Percentiles rank a stretch among this genome's conserved stretches.
phyloP scores from a whole-genome alignment of 2,797 vertebrate species.

The Cichlasoma orientale region DNA sequence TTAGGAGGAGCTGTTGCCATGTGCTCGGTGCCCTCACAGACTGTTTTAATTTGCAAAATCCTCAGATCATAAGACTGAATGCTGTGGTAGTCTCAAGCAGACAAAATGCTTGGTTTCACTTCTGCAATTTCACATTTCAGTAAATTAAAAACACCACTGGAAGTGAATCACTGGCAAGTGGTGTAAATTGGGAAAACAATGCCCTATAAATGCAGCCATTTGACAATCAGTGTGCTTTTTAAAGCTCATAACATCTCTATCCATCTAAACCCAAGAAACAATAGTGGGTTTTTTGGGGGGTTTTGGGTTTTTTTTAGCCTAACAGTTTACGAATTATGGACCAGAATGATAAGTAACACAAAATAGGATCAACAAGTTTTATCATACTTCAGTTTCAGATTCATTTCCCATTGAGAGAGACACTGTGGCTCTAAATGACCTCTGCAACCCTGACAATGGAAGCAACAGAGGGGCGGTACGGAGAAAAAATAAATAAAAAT shows the following conservation, averaged over 20 bases:
- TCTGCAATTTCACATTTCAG: slow-evolving; percentile 69
- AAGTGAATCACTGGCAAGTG: slow-evolving; percentile 50
- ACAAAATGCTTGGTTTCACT: slow-evolving; percentile 68
- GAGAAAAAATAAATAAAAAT: not conserved
- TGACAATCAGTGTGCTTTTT: slow-evolving; percentile 1
- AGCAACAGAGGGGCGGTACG: slow-evolving; percentile 10
- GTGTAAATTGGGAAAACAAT: slow-evolving; percentile 53
- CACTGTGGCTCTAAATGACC: slow-evolving; percentile 59
- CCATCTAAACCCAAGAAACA: no score
- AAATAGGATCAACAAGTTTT: no score
- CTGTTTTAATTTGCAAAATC: slow-evolving; percentile 76
- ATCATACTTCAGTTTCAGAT: not conserved
- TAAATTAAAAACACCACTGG: slow-evolving; percentile 64
- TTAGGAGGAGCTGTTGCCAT: slow-evolving; percentile 70
- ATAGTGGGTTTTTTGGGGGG: no score
- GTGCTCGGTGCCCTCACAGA: slow-evolving; percentile 72
- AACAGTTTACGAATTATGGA: no score
- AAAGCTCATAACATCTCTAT: not conserved
- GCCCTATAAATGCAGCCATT: slow-evolving; percentile 22
- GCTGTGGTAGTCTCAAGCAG: slow-evolving; percentile 61
- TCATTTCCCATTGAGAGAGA: slow-evolving; percentile 47
- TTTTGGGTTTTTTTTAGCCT: no score
- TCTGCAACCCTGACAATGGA: slow-evolving; percentile 43
- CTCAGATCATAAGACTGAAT: slow-evolving; percentile 69
- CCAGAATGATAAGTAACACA: no score